These are phyloP conservation scores for Callitettix versicolor DNA, from an alignment of 1,140 invertebrate species.

Conservation along the genomic window DNA sequence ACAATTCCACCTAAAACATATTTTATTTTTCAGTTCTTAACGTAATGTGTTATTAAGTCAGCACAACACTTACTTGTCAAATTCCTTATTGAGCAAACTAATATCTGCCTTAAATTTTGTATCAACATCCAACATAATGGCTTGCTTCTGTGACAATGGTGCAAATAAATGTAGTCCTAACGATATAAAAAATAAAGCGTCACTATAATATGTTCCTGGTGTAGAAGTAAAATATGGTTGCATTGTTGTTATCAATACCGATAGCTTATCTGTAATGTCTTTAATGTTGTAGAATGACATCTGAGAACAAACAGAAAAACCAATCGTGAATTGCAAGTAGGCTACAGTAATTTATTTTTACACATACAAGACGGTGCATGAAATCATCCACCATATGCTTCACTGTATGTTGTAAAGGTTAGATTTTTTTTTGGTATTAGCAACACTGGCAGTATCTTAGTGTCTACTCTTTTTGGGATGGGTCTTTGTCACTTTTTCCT, in stretches of 20 bases:
- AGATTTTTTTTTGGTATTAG: not conserved
- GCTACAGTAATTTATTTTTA: not conserved
- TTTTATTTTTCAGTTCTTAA: no score
- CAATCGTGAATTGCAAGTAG: not conserved
- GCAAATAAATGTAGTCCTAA: conserved; percentile 62
- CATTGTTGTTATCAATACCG: conserved; percentile 55
- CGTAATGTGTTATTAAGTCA: no score
- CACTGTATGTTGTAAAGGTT: not conserved
- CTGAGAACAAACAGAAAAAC: conserved; percentile 33
- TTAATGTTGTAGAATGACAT: conserved; percentile 51
- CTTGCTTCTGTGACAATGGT: conserved; percentile 43
- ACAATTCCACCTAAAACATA: no score
- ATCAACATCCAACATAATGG: conserved; percentile 71
- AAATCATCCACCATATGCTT: not conserved
- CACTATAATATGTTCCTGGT: conserved; percentile 70
- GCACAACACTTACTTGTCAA: conserved; percentile 45
- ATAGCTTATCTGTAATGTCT: conserved; percentile 44
- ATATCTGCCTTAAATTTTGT: conserved; percentile 64
- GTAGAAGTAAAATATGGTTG: conserved; percentile 64
- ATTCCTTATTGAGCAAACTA: conserved; percentile 51
- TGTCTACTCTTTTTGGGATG: no score
- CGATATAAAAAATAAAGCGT: conserved; percentile 72
- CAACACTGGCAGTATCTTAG: no score
- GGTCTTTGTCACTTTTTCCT: not conserved
- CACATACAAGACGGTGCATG: not conserved